Conservation (phyloP, 2,888 invertebrate species). For the Clistopyga incitator region DNA sequence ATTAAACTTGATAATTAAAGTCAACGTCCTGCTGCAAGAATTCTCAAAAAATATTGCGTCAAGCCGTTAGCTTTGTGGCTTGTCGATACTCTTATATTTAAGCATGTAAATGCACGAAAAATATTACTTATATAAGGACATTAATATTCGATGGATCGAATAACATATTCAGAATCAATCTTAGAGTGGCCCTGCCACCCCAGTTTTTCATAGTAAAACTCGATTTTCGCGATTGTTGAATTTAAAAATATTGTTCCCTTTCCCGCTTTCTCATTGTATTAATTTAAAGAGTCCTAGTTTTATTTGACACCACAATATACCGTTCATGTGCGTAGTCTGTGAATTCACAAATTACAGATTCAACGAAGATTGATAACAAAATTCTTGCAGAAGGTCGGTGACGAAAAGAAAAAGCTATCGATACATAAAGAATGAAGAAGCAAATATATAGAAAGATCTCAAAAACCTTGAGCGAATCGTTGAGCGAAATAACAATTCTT, state of each 20-base stretch:
- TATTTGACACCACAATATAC: too few species aligned
- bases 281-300: too few species aligned
- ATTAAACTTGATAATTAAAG: neutral
- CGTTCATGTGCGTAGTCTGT: too few species aligned
- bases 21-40: neutral
- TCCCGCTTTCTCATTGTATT: too few species aligned
- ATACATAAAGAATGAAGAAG: neutral
- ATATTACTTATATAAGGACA: too few species aligned
- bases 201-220: too few species aligned
- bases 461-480: neutral
- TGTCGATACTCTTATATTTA: neutral
- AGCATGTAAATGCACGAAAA: neutral
- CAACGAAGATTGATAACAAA: neutral
- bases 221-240: too few species aligned
- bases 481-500: slow-evolving; percentile 28
- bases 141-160: too few species aligned
- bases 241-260: too few species aligned
- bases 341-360: too few species aligned
- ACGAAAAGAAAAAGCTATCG: neutral
- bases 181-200: too few species aligned
- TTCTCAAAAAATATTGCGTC: neutral
- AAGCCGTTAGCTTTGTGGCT: neutral
- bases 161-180: too few species aligned
- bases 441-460: neutral
- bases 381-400: neutral